These are phyloP conservation scores for Nemopilema nomurai DNA, from an alignment of 30 jellyfish, hydroid and myxozoan species.

Conservation along the genomic window DNA sequence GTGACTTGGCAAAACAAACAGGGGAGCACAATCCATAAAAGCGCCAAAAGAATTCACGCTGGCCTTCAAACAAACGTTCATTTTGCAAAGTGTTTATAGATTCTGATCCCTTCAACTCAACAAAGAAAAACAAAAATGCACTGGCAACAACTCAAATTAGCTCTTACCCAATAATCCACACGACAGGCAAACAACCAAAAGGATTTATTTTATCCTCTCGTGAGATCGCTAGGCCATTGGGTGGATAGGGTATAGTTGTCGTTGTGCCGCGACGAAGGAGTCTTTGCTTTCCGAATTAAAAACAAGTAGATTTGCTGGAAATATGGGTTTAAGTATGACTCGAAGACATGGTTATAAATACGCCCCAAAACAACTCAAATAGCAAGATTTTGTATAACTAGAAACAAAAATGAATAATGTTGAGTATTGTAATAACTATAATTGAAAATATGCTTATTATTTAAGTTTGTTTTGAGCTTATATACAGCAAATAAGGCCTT, in stretches of 20 bases:
- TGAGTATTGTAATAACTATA: too few relatives aligned
- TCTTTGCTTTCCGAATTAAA: not conserved
- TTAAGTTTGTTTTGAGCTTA: too few relatives aligned
- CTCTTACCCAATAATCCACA: not conserved
- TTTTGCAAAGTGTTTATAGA: not conserved
- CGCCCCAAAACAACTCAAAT: too few relatives aligned
- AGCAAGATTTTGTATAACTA: too few relatives aligned
- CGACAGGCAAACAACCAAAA: not conserved
- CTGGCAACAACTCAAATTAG: not conserved
- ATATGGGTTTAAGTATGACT: too few relatives aligned
- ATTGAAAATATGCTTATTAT: too few relatives aligned
- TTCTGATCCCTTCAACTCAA: not conserved
- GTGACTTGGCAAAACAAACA: slow-evolving; percentile 24
- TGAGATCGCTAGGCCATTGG: not conserved
- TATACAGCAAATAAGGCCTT: too few relatives aligned
- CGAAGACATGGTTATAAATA: too few relatives aligned
- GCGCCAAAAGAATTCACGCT: not conserved
- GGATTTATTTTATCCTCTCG: not conserved
- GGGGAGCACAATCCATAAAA: not conserved
- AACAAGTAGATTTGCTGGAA: too few relatives aligned
- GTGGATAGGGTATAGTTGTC: not conserved
- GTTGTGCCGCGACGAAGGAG: not conserved
- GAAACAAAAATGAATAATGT: too few relatives aligned
- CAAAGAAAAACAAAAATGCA: not conserved
- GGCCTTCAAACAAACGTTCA: not conserved